Conservation (phyloP, 2,113 vertebrate genomes). For the Hemiscyllium ocellatum region DNA sequence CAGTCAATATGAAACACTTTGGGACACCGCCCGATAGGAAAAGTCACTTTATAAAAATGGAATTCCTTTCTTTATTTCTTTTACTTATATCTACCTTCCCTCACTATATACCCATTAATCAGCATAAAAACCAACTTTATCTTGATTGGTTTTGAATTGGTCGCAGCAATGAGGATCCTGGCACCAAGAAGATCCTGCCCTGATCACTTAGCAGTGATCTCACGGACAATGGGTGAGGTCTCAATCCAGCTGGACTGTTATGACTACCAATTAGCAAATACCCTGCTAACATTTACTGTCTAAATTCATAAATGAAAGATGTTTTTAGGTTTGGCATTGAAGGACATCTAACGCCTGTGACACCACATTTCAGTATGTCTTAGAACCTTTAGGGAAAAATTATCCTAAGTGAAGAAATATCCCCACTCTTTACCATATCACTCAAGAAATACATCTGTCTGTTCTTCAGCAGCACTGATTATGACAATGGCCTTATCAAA, state of each 20-base stretch:
- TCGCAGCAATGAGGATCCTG: constrained; percentile 45
- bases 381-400: constrained; percentile 43
- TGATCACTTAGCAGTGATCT: background rate
- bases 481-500: background rate
- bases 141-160: constrained; percentile 39
- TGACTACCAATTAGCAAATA: background rate
- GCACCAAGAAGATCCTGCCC: background rate
- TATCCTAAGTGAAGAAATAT: background rate
- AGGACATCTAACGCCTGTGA: background rate
- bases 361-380: constrained; percentile 47
- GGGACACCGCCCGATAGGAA: background rate
- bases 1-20: background rate
- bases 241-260: background rate
- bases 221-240: background rate
- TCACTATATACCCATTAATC: background rate
- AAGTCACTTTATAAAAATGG: background rate
- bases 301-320: background rate
- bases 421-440: background rate
- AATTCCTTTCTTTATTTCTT: background rate
- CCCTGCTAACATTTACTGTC: constrained; percentile 17
- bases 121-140: background rate
- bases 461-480: background rate
- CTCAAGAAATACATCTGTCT: background rate
- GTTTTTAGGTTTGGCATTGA: background rate
- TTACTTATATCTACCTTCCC: background rate